These are phyloP conservation scores for Syritta pipiens DNA, from an alignment of 2,888 invertebrate genomes.

Conservation along the genomic window DNA sequence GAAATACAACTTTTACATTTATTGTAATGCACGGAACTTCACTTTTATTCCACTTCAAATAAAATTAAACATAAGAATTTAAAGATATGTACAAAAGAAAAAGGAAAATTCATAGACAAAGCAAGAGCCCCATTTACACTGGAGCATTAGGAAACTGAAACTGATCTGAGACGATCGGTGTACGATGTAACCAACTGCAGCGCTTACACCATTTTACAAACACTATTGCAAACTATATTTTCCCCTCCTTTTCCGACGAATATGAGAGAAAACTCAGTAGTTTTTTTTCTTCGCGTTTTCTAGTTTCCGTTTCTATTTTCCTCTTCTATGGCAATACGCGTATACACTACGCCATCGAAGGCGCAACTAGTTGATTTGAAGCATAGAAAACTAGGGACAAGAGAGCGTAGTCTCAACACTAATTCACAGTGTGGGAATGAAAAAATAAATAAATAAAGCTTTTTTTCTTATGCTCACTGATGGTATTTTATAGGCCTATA, in stretches of 20 bases:
- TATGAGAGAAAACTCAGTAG: slow-evolving; percentile 49
- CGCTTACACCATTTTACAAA: slow-evolving; percentile 59
- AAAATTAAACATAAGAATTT: too few relatives aligned
- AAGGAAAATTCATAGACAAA: background rate
- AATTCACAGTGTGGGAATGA: background rate
- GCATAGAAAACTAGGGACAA: slow-evolving; percentile 56
- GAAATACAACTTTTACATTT: background rate
- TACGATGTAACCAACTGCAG: slow-evolving; percentile 29
- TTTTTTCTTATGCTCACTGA: slow-evolving; percentile 49
- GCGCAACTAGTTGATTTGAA: slow-evolving; percentile 57
- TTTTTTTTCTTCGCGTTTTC: slow-evolving; percentile 35
- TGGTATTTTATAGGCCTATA: slow-evolving; percentile 60
- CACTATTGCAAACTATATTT: slow-evolving; percentile 48
- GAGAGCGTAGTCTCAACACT: slow-evolving; percentile 27
- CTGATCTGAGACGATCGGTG: slow-evolving; percentile 52
- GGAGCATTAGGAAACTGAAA: slow-evolving; percentile 25
- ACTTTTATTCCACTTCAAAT: background rate
- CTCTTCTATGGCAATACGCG: slow-evolving; percentile 7
- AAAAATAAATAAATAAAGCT: slow-evolving; percentile 31
- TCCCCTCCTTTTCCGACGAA: slow-evolving; percentile 32
- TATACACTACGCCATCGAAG: slow-evolving; percentile 47
- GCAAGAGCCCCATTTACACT: slow-evolving; percentile 8
- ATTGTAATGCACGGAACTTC: background rate
- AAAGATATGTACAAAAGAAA: background rate
- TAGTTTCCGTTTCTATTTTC: slow-evolving; percentile 33